Percentiles rank a stretch among this genome's conserved stretches.
These are phyloP conservation scores for Megalonaias nervosa DNA, from an alignment of 1,140 invertebrate species.

Conservation along the genomic window DNA sequence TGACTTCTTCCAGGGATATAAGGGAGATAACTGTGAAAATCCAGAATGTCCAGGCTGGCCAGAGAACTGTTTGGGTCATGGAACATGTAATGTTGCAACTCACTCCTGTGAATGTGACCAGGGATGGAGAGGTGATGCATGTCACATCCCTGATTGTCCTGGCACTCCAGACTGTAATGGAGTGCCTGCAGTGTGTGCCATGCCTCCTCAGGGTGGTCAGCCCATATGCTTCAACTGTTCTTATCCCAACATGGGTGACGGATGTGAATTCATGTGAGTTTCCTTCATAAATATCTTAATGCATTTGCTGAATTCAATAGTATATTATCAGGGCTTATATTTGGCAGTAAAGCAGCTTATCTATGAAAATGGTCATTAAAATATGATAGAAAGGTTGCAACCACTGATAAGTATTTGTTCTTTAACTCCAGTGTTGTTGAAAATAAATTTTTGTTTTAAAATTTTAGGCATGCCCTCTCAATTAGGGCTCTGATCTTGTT, in stretches of 20 bases:
- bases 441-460: no score
- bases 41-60: slow-evolving; percentile 53
- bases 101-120: slow-evolving; percentile 39
- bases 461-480: no score
- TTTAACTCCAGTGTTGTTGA: no score
- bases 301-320: no score
- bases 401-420: no score
- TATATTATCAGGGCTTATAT: no score
- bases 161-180: slow-evolving; percentile 35
- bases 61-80: slow-evolving; percentile 39
- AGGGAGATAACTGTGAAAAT: slow-evolving; percentile 49
- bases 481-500: no score
- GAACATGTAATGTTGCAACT: slow-evolving; percentile 39
- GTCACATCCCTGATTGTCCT: slow-evolving; percentile 41
- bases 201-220: slow-evolving; percentile 20
- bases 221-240: slow-evolving; percentile 43
- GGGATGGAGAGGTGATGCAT: slow-evolving; percentile 41
- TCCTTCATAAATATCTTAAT: not conserved
- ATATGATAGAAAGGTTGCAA: no score
- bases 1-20: slow-evolving; percentile 48
- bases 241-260: slow-evolving; percentile 42
- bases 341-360: no score
- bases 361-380: no score
- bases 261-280: slow-evolving; percentile 38
- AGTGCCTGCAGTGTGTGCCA: slow-evolving; percentile 33